phyloP scores from a whole-genome alignment of 2,113 vertebrate species.

The Coregonus clupeaformis region DNA sequence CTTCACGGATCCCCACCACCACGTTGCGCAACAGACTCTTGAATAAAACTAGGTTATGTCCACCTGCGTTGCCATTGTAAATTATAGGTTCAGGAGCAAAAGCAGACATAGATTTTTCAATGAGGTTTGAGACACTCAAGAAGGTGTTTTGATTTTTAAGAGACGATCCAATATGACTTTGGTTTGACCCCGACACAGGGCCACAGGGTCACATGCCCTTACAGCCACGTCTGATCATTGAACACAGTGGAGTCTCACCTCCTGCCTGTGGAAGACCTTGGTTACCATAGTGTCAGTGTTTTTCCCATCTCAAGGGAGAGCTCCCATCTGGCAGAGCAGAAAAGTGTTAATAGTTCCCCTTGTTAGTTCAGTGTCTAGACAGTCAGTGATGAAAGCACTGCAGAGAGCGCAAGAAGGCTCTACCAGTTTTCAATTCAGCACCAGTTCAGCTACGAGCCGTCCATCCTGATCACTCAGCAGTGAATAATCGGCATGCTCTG shows the following conservation, averaged over 20 bases:
- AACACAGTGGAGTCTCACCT: slow-evolving; percentile 1
- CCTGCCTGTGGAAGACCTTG: neutral
- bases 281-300: neutral
- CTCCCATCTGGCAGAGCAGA: neutral
- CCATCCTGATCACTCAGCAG: neutral
- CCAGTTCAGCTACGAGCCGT: neutral
- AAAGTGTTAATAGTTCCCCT: neutral
- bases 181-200: neutral
- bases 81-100: slow-evolving; percentile 9
- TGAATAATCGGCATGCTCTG: neutral
- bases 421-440: neutral
- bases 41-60: too few relatives aligned
- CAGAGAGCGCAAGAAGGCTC: neutral
- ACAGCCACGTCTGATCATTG: too few relatives aligned
- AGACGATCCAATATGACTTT: slow-evolving; percentile 33
- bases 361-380: neutral
- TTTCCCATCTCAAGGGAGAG: neutral
- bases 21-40: too few relatives aligned
- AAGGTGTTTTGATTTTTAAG: slow-evolving; percentile 6
- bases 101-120: neutral
- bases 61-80: neutral
- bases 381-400: neutral
- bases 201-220: neutral
- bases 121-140: slow-evolving; percentile 6
- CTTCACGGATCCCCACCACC: too few relatives aligned